Percentiles rank a stretch among this genome's conserved stretches.
Evolutionary conservation across 1,140 invertebrate genomes (phyloP).

Genomic region (Campoletis sonorensis): DNA sequence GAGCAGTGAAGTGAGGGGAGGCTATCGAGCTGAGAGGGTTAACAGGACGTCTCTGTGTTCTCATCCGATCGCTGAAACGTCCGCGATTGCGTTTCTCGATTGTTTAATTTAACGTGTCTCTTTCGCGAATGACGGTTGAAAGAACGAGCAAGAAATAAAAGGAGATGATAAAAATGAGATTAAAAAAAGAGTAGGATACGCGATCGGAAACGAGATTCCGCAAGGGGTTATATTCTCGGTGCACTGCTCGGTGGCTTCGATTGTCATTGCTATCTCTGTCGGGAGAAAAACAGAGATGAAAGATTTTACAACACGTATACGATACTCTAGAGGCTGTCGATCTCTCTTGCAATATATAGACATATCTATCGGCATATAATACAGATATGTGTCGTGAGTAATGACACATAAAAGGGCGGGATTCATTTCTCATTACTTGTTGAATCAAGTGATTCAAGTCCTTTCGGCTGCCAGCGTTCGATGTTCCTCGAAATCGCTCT

Average conservation of each 20-base stretch:
- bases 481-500: conserved; percentile 52
- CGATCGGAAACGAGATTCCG: conserved; percentile 37
- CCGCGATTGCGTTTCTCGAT: conserved; percentile 53
- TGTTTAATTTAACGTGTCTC: conserved; percentile 61
- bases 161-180: neutral
- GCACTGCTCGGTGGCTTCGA: conserved; percentile 27
- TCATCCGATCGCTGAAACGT: conserved; percentile 49
- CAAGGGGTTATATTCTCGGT: conserved; percentile 33
- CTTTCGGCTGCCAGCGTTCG: neutral
- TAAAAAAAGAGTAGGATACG: neutral
- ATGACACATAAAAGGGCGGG: neutral
- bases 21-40: neutral
- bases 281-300: neutral
- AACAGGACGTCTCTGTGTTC: conserved; percentile 38
- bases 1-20: too few species aligned
- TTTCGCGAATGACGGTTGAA: conserved; percentile 13
- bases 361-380: neutral
- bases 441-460: neutral
- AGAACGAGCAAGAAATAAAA: conserved; percentile 38
- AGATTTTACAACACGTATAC: conserved; percentile 24
- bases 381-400: neutral
- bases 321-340: conserved; percentile 31
- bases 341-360: neutral
- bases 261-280: neutral
- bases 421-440: neutral